phyloP scores from a whole-genome alignment of 2,113 vertebrate species.

The Takifugu flavidus region DNA sequence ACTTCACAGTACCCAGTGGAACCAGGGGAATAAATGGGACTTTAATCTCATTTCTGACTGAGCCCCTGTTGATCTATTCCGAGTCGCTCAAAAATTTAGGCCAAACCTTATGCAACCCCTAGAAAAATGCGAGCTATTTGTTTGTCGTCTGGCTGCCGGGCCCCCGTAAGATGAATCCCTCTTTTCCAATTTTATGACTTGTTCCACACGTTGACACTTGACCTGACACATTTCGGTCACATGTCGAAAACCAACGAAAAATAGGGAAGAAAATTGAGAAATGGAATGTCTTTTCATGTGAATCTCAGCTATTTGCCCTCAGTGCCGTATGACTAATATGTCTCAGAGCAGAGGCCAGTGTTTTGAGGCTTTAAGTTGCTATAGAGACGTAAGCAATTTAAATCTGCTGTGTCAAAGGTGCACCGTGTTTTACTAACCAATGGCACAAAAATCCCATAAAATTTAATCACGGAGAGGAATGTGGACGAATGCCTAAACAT shows the following conservation, averaged over 20 bases:
- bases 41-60: neutral
- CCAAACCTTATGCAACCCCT: neutral
- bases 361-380: slow-evolving; percentile 40
- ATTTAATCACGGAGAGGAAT: neutral
- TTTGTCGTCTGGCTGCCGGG: neutral
- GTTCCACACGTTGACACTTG: slow-evolving; percentile 22
- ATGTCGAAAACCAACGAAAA: slow-evolving; percentile 5
- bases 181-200: slow-evolving; percentile 5
- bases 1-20: slow-evolving; percentile 2
- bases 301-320: slow-evolving; percentile 58
- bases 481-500: neutral
- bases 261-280: slow-evolving; percentile 30
- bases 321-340: slow-evolving; percentile 52
- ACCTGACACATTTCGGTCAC: slow-evolving; percentile 8
- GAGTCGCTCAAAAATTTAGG: slow-evolving; percentile 3
- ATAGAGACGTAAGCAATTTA: slow-evolving; percentile 35
- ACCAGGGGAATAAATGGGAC: slow-evolving; percentile 2
- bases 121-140: no score
- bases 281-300: slow-evolving; percentile 43
- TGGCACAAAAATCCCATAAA: slow-evolving; percentile 1
- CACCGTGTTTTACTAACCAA: slow-evolving; percentile 7
- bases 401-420: slow-evolving; percentile 14
- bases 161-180: slow-evolving; percentile 1
- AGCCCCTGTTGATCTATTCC: slow-evolving; percentile 3
- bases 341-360: slow-evolving; percentile 38